Evolutionary conservation across 2,888 invertebrate species (phyloP).

Genomic region (Eustalomyia histrio): DNA sequence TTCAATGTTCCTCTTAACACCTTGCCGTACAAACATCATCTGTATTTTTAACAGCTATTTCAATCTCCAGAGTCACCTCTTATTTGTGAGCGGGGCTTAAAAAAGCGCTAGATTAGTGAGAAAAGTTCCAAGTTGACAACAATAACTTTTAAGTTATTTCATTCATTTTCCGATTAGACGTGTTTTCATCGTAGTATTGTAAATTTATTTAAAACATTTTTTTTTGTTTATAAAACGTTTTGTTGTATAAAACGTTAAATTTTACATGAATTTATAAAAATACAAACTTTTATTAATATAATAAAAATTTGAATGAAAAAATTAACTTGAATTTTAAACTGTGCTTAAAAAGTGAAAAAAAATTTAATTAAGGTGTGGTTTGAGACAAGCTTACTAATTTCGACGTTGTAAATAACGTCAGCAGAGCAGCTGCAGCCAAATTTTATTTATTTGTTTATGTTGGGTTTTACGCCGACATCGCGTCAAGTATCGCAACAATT

Average conservation of each 20-base stretch:
- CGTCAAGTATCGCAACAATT: slow-evolving; percentile 38
- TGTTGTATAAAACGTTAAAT: slow-evolving; percentile 52
- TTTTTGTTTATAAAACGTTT: slow-evolving; percentile 5
- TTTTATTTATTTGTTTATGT: slow-evolving; percentile 39
- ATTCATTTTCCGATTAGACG: too few relatives aligned
- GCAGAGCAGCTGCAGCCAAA: slow-evolving; percentile 16
- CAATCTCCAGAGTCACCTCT: too few relatives aligned
- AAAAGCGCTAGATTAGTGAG: too few relatives aligned
- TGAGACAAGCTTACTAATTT: slow-evolving; percentile 54
- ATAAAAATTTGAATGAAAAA: neutral
- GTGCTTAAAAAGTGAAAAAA: neutral
- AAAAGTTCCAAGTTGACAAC: too few relatives aligned
- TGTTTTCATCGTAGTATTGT: too few relatives aligned
- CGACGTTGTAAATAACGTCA: neutral
- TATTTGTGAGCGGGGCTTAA: too few relatives aligned
- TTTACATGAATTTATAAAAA: neutral
- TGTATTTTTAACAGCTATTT: too few relatives aligned
- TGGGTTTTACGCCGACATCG: neutral
- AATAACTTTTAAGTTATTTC: too few relatives aligned
- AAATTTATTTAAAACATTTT: neutral
- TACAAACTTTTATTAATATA: neutral
- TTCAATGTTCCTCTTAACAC: too few relatives aligned
- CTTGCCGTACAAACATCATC: too few relatives aligned
- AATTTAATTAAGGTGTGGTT: slow-evolving; percentile 63
- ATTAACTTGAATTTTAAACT: neutral